phyloP scores from a whole-genome alignment of 2,113 vertebrate genomes.

The Panthera tigris region DNA sequence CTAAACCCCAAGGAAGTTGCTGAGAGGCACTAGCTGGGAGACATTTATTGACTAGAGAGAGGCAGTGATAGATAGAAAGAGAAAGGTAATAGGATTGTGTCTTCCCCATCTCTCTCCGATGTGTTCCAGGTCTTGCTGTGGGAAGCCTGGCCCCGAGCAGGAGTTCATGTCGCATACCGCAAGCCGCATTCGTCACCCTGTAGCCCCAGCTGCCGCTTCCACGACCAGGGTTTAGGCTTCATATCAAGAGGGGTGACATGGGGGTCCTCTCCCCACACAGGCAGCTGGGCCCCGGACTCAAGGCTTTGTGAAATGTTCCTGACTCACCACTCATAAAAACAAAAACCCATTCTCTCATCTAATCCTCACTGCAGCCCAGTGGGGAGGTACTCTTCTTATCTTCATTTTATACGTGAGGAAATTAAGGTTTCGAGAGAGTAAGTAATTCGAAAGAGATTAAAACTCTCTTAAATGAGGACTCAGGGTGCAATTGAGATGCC shows the following conservation, averaged over 20 bases:
- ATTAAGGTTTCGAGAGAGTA: not conserved
- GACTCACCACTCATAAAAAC: not conserved
- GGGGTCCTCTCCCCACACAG: fast-evolving
- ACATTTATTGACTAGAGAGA: not conserved
- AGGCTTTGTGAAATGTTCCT: not conserved
- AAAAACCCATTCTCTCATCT: not conserved
- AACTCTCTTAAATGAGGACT: not conserved
- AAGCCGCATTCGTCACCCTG: not conserved
- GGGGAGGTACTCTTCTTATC: not conserved
- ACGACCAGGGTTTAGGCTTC: not conserved
- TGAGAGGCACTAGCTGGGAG: not conserved
- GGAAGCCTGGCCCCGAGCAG: not conserved
- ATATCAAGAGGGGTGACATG: not conserved
- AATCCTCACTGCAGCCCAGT: not conserved
- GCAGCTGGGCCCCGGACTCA: not conserved
- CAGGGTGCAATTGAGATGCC: not conserved
- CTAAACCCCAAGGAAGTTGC: not conserved
- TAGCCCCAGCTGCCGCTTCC: not conserved
- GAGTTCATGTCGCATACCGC: not conserved
- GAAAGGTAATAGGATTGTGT: not conserved
- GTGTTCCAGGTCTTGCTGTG: not conserved
- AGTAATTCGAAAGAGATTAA: not conserved
- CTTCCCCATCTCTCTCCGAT: not conserved
- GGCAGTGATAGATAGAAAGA: not conserved
- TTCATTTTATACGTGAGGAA: not conserved